A percentile compares a stretch with the other conserved stretches of the same genome.
Evolutionary conservation across 2,797 vertebrate genomes (phyloP).

Genomic region (Crocodylus rhombifer): DNA sequence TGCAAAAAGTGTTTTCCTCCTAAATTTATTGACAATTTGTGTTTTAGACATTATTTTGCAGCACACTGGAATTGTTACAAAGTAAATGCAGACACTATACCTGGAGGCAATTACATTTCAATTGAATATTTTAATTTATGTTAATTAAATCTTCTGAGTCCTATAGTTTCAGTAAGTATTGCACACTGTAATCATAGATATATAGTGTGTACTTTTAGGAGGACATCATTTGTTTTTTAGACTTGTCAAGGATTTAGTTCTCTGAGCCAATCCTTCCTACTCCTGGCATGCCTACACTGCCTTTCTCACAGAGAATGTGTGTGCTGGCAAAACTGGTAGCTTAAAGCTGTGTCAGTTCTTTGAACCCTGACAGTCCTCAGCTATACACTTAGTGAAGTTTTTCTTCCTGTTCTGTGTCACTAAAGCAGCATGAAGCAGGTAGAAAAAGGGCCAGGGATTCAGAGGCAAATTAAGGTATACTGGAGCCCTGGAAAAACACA

Average conservation of each 20-base stretch:
- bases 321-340: no score
- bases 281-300: no score
- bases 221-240: no score
- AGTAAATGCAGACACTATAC: neutral
- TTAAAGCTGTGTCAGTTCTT: neutral
- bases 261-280: no score
- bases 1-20: neutral
- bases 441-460: neutral
- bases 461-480: no score
- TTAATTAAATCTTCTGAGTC: neutral
- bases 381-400: neutral
- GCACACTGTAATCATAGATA: neutral
- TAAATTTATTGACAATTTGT: neutral
- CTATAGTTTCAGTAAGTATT: neutral
- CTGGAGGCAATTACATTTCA: neutral
- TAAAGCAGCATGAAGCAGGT: neutral
- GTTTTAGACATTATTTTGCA: neutral
- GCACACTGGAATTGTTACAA: neutral
- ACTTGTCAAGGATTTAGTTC: no score
- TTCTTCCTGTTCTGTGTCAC: neutral
- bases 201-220: neutral
- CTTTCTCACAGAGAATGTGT: no score
- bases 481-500: no score
- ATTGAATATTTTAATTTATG: neutral
- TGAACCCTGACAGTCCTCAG: neutral